Conservation (phyloP, 2,113 vertebrate genomes). For the Pyxicephalus adspersus region DNA sequence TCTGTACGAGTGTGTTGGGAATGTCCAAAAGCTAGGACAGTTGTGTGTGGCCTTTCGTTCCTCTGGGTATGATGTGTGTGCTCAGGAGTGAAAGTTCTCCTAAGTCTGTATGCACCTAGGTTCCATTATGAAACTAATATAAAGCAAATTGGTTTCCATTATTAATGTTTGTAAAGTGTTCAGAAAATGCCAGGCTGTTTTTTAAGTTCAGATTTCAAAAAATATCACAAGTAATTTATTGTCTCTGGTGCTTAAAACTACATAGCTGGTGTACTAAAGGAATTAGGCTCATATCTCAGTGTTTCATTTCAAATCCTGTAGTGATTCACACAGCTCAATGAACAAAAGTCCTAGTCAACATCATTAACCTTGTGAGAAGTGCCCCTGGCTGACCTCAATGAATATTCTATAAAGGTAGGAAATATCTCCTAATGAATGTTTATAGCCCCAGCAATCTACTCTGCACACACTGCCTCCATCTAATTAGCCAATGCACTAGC, state of each 20-base stretch:
- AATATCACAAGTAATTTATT: neutral
- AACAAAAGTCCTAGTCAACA: slow-evolving; percentile 2
- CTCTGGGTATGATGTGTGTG: no score
- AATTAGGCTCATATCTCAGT: neutral
- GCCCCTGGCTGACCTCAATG: slow-evolving; percentile 19
- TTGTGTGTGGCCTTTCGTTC: no score
- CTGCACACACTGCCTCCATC: neutral
- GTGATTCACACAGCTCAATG: slow-evolving; percentile 4
- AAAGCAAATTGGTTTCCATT: no score
- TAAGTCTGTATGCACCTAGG: no score
- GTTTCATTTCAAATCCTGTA: neutral
- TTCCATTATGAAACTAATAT: no score
- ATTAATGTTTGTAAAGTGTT: no score
- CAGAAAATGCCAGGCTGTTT: no score
- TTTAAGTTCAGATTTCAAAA: neutral
- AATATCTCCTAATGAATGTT: slow-evolving; percentile 34
- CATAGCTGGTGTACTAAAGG: neutral
- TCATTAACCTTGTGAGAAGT: slow-evolving; percentile 34
- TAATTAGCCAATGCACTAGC: slow-evolving; percentile 21
- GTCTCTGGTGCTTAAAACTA: neutral
- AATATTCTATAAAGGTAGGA: slow-evolving; percentile 22
- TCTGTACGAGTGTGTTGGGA: no score
- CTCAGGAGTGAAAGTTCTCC: no score
- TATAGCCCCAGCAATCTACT: slow-evolving; percentile 24
- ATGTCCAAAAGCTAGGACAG: no score